These are phyloP conservation scores for Zeugodacus cucurbitae DNA, from an alignment of 1,140 invertebrate species.

Conservation along the genomic window DNA sequence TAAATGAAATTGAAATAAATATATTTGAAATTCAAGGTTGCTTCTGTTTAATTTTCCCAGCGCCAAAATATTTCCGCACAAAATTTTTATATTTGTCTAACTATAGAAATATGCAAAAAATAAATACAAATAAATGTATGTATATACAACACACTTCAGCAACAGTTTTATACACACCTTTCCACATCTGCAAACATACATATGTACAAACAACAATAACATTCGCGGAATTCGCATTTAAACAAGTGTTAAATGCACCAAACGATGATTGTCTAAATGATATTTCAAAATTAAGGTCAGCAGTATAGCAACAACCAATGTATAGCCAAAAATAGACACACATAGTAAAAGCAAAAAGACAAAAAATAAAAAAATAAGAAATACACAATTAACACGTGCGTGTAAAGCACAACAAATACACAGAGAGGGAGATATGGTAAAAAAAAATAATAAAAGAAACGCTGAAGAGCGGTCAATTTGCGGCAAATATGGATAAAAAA, in stretches of 20 bases:
- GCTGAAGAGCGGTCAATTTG: neutral
- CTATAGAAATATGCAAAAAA: neutral
- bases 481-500: neutral
- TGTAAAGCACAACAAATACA: neutral
- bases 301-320: neutral
- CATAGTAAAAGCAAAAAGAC: too few species aligned
- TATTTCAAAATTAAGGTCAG: constrained; percentile 15
- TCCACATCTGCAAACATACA: neutral
- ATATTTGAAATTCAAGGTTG: too few species aligned
- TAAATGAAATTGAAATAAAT: too few species aligned
- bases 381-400: neutral
- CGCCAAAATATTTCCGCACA: too few species aligned
- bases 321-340: neutral
- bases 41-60: too few species aligned
- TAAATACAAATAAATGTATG: neutral
- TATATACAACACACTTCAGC: neutral
- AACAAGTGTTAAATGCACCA: neutral
- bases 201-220: too few species aligned
- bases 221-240: neutral
- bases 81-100: too few species aligned
- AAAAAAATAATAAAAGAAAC: neutral
- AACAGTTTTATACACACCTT: neutral
- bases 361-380: too few species aligned
- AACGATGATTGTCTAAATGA: neutral
- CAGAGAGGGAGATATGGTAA: too few species aligned